phyloP scores from a whole-genome alignment of 2,888 invertebrate species.

The Acronicta psi region DNA sequence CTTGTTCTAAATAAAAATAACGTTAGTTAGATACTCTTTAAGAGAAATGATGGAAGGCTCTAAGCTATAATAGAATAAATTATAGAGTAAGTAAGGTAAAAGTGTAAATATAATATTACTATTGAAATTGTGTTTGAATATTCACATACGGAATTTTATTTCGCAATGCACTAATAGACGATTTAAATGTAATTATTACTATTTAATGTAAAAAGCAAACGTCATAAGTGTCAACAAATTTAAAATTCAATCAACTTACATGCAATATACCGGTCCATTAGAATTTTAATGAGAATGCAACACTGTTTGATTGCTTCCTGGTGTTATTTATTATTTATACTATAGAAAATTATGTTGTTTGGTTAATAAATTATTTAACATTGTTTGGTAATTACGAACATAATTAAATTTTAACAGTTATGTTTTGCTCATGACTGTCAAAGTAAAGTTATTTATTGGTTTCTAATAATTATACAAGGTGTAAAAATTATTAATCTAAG shows the following conservation, averaged over 20 bases:
- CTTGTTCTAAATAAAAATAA: conserved; percentile 54
- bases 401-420: too few species aligned
- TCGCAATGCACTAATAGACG: conserved; percentile 50
- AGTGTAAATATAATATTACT: conserved; percentile 34
- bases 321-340: conserved; percentile 23
- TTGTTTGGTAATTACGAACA: neutral
- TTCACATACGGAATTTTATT: conserved; percentile 44
- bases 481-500: too few species aligned
- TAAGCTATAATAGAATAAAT: conserved; percentile 58
- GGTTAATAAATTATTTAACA: conserved; percentile 25
- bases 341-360: conserved; percentile 14
- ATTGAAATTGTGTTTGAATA: conserved; percentile 41
- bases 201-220: conserved; percentile 42
- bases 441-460: neutral
- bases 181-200: conserved; percentile 46
- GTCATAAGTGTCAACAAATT: conserved; percentile 46
- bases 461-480: too few species aligned
- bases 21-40: conserved; percentile 62
- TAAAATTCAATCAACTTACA: conserved; percentile 27
- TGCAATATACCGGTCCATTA: conserved; percentile 40
- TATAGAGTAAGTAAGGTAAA: conserved; percentile 24
- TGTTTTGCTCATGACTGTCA: too few species aligned
- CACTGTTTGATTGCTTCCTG: neutral
- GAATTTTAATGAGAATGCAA: conserved; percentile 12
- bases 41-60: conserved; percentile 63